Evolutionary conservation across 2,113 vertebrate species (phyloP).

Genomic region (Todiramphus saurophagus): DNA sequence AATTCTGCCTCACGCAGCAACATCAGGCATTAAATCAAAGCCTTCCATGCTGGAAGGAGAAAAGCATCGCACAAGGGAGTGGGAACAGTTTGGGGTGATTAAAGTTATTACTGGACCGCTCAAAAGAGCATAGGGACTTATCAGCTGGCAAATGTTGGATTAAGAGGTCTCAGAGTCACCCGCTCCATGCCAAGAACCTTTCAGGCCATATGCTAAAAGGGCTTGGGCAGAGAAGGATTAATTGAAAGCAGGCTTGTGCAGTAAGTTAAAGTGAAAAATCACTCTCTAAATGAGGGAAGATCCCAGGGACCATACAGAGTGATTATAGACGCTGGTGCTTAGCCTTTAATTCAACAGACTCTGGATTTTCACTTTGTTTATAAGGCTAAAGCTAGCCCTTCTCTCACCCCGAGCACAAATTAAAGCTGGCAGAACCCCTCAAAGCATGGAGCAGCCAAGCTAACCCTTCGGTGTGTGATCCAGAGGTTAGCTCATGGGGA

Average conservation of each 20-base stretch:
- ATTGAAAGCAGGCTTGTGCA: constrained; percentile 32
- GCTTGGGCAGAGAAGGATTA: constrained; percentile 50
- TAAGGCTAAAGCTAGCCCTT: constrained; percentile 9
- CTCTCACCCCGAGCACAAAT: constrained; percentile 15
- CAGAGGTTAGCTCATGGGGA: not conserved
- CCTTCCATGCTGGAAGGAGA: not conserved
- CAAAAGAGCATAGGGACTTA: constrained; percentile 1
- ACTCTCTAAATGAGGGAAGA: constrained; percentile 60
- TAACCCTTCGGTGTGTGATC: accelerated
- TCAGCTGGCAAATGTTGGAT: constrained; percentile 30
- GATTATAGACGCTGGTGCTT: constrained; percentile 59
- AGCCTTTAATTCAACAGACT: constrained; percentile 62
- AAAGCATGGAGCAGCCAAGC: not conserved
- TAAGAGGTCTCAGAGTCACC: constrained; percentile 9
- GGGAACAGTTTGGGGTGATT: not conserved
- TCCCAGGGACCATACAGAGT: constrained; percentile 26
- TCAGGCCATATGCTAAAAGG: constrained; percentile 23
- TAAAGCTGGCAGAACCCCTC: not conserved
- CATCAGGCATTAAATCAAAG: not conserved
- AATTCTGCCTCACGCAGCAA: not conserved
- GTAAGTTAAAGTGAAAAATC: constrained; percentile 54
- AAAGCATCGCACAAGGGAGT: not conserved
- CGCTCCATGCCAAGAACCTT: not conserved
- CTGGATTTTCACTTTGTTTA: constrained; percentile 24
- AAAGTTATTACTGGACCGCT: not conserved